These are phyloP conservation scores for Papilio helenus DNA, from an alignment of 1,140 invertebrate species.

Conservation along the genomic window DNA sequence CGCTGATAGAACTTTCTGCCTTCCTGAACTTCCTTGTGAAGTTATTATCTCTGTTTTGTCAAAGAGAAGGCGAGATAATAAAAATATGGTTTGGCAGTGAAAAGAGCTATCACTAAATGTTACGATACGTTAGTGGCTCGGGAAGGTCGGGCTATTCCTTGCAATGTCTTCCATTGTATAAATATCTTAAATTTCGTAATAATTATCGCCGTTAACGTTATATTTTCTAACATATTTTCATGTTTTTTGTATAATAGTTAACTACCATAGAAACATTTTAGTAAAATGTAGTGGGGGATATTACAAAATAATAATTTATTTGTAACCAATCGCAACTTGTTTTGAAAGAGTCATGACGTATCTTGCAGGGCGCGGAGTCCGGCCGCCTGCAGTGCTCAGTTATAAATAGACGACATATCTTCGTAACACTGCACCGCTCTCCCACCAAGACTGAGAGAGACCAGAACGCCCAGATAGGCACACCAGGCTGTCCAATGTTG, in stretches of 20 bases:
- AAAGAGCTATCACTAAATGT: too few species aligned
- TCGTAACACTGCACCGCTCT: constrained; percentile 75
- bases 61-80: too few species aligned
- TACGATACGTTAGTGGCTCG: too few species aligned
- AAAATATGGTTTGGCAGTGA: too few species aligned
- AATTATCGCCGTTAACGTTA: too few species aligned
- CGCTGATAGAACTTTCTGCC: neutral
- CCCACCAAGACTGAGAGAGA: constrained; percentile 74
- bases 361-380: constrained; percentile 52
- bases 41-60: too few species aligned
- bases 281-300: neutral
- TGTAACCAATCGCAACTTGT: neutral
- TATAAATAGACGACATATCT: constrained; percentile 80
- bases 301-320: neutral
- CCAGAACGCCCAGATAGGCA: constrained; percentile 49
- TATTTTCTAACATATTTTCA: too few species aligned
- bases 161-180: too few species aligned
- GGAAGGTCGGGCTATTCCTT: too few species aligned
- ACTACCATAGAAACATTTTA: neutral
- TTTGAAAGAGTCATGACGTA: neutral
- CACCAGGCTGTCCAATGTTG: neutral
- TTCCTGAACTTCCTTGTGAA: neutral
- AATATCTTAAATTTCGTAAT: too few species aligned
- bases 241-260: too few species aligned
- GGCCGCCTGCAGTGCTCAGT: constrained; percentile 63